These are phyloP conservation scores for Gnathonemus longibarbis DNA, from an alignment of 2,113 vertebrate species.

Conservation along the genomic window DNA sequence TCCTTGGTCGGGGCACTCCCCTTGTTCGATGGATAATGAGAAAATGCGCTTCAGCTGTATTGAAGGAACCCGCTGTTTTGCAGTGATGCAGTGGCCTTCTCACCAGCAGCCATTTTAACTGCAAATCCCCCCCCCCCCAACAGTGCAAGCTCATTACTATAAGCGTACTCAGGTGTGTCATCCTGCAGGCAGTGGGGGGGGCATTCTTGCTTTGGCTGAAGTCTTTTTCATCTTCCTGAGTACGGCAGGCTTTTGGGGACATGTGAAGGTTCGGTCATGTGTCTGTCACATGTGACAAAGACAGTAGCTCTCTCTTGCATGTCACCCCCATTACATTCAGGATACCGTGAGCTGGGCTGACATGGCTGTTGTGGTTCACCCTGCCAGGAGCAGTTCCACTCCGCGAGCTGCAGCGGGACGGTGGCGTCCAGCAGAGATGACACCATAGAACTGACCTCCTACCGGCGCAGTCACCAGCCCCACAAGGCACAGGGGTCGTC, in stretches of 20 bases:
- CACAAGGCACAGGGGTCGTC: not conserved
- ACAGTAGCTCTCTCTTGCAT: not conserved
- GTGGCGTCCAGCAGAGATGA: slow-evolving; percentile 51
- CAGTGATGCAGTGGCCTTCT: not conserved
- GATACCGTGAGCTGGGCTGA: not conserved
- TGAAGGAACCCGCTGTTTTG: not conserved
- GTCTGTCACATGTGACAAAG: not conserved
- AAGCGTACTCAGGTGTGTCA: not conserved
- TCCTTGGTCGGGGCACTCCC: not conserved
- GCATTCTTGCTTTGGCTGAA: not conserved
- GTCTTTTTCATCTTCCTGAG: not conserved
- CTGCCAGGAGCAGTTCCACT: slow-evolving; percentile 48
- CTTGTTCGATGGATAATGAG: not conserved
- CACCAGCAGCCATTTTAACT: not conserved
- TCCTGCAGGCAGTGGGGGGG: not conserved
- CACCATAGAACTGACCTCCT: slow-evolving; percentile 59
- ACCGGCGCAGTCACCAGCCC: slow-evolving; percentile 27
- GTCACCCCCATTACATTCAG: not conserved
- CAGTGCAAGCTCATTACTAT: not conserved
- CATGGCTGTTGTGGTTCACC: not conserved
- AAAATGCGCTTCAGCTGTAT: not conserved
- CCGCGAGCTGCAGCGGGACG: not conserved
- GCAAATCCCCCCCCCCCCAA: not conserved
- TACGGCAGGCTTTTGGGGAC: not conserved
- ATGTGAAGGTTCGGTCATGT: not conserved